Evolutionary conservation across 2,888 invertebrate species (phyloP).

Genomic region (Glyphotaelius pellucidus): DNA sequence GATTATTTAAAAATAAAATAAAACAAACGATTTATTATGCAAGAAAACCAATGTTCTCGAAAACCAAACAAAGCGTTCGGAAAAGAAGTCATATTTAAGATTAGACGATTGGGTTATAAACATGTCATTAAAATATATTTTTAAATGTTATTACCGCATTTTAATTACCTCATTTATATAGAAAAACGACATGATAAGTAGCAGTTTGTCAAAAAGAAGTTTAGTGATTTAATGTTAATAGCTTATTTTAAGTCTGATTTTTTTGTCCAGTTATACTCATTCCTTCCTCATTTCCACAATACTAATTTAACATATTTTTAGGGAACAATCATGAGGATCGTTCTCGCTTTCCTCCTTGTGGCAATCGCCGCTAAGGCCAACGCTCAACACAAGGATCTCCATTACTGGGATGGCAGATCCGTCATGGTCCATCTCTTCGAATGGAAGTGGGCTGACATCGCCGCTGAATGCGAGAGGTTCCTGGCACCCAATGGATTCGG

Average conservation of each 20-base stretch:
- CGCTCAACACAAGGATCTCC: constrained; percentile 71
- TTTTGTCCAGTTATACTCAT: too few relatives aligned
- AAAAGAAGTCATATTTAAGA: too few relatives aligned
- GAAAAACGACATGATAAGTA: background rate
- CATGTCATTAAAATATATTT: too few relatives aligned
- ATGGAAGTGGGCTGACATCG: constrained; percentile 87
- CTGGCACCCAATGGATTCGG: constrained; percentile 82
- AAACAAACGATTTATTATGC: too few relatives aligned
- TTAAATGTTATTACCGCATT: too few relatives aligned
- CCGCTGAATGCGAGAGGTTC: constrained; percentile 83
- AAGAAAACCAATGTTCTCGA: too few relatives aligned
- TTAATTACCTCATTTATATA: background rate
- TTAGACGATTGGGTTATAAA: too few relatives aligned
- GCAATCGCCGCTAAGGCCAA: constrained; percentile 42
- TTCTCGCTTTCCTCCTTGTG: constrained; percentile 50
- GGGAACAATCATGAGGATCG: constrained; percentile 51
- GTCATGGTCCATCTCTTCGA: constrained; percentile 82
- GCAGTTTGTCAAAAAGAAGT: background rate
- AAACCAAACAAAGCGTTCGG: too few relatives aligned
- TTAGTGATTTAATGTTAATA: background rate
- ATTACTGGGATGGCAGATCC: constrained; percentile 73
- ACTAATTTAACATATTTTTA: background rate
- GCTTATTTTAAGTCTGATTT: too few relatives aligned
- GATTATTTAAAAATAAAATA: too few relatives aligned
- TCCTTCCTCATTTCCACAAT: background rate